Evolutionary conservation across 2,113 vertebrate genomes (phyloP).

Genomic region (Catharus minimus): DNA sequence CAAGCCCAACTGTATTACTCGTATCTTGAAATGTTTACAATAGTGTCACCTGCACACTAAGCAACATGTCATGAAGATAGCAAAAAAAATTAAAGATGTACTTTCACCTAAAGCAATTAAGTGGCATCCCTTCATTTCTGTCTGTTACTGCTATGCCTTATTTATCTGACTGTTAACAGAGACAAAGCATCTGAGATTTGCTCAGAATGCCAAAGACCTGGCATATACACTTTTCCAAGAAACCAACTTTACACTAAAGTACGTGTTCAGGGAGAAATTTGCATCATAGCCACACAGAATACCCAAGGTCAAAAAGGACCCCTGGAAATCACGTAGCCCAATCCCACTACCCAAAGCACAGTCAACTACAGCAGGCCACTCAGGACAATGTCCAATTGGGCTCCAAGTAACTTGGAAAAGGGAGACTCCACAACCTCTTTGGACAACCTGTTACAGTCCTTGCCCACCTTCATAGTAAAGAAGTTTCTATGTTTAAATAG

Average conservation of each 20-base stretch:
- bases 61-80: accelerated
- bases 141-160: not conserved
- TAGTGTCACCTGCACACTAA: not conserved
- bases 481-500: not conserved
- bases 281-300: not conserved
- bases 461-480: not conserved
- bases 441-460: not conserved
- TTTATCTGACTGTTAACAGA: not conserved
- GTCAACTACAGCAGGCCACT: not conserved
- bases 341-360: not conserved
- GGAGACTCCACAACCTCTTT: not conserved
- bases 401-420: not conserved
- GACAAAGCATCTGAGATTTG: not conserved
- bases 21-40: not conserved
- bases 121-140: not conserved
- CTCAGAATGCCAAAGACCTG: not conserved
- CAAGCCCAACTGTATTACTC: not conserved
- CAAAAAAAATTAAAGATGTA: not conserved
- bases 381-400: not conserved
- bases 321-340: not conserved
- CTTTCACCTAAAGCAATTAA: not conserved
- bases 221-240: not conserved
- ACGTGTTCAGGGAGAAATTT: not conserved
- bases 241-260: not conserved
- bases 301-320: not conserved